Evolutionary conservation across 2,888 invertebrate genomes (phyloP), one percentile per base, ranked within the genome.

Genomic region (Sturmia bella): DNA sequence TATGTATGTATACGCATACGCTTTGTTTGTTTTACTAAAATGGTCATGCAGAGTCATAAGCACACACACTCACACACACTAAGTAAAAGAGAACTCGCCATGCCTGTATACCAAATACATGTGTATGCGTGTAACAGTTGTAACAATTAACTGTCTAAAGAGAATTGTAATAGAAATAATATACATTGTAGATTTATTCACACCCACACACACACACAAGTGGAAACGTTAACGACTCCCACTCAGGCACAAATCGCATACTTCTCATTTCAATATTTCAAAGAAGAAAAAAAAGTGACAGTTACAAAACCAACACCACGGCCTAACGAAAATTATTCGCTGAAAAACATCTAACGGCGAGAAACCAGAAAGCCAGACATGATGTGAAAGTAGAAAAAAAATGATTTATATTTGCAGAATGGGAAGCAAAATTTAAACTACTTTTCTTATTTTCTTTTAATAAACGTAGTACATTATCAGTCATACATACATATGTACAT

Each of bases 131-230:
- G 21, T 3, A 54, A 32, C 41, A 27, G 69, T 64, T 69, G 69
- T 77, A 57, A 56, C 63, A 81, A 81, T 81, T 81, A 81, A 73
- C 63, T 77, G 77, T 77, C 68, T 73, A 77, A 81, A 69, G 77
- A 64, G 73, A 77, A 77, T 73, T 57, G 81, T 73, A 64, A 77
- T 43, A 69, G 52, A 54, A 78, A 59, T 66, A 66, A 59, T 39
- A 48, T 19, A 76, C 41, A 41, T 21, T 64, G 24, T 27, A 15
- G 4, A n/a, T 12, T 21, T 3, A 24, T 15, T 21, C 1, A 24
- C 5, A 68, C 59, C n/a, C 61, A n/a, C 15, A 21, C 52, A 17
- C 32, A 43, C 43, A 61, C 21, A 3, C 32, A 32, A 15, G n/a
- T 9, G 9, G 13, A 12, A 39, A 39, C 48, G 1, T 1, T 3